phyloP scores from a whole-genome alignment of 2,113 vertebrate genomes.

The Ranitomeya variabilis region DNA sequence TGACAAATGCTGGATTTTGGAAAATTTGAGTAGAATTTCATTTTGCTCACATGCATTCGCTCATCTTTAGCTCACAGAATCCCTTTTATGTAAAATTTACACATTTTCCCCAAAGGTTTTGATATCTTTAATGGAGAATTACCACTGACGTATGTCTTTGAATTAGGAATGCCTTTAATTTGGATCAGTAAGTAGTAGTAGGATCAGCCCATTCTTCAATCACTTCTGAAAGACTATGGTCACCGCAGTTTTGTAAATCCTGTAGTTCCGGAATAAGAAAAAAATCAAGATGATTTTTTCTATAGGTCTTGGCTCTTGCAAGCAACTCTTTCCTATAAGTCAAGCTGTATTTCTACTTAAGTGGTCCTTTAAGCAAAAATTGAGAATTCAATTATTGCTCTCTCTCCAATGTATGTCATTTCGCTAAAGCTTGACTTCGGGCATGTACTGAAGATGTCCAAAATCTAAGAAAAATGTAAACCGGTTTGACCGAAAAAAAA shows the following conservation, averaged over 20 bases:
- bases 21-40: too few relatives aligned
- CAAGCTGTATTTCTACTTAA: neutral
- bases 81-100: too few relatives aligned
- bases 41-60: too few relatives aligned
- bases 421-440: neutral
- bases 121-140: too few relatives aligned
- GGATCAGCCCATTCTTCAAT: too few relatives aligned
- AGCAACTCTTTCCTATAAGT: neutral
- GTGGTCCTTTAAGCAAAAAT: slow-evolving; percentile 18
- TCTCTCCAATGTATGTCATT: slow-evolving; percentile 12
- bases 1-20: too few relatives aligned
- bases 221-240: neutral
- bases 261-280: neutral
- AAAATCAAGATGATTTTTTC: neutral
- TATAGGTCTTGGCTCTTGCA: neutral
- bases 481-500: neutral
- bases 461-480: slow-evolving; percentile 13
- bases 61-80: too few relatives aligned
- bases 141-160: too few relatives aligned
- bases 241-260: neutral
- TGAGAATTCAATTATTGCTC: slow-evolving; percentile 27
- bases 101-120: too few relatives aligned
- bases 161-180: too few relatives aligned
- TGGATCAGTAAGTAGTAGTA: too few relatives aligned
- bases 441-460: slow-evolving; percentile 3